These are phyloP conservation scores for Drosophila malerkotliana DNA, from an alignment of 1,140 invertebrate species.

Conservation along the genomic window DNA sequence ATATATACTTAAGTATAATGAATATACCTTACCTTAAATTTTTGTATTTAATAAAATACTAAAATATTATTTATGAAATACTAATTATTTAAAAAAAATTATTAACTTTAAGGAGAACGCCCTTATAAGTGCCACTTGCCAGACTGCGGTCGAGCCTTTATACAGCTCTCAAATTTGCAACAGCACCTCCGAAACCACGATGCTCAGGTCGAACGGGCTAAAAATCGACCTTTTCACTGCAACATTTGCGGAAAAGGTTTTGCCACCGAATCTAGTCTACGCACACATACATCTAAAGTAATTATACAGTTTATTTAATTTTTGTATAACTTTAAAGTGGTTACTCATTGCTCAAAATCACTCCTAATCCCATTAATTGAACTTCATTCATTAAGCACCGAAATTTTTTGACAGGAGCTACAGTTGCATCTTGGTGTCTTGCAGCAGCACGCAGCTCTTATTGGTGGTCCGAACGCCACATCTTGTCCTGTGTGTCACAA, in stretches of 20 bases:
- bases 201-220: conserved; percentile 96
- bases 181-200: conserved; percentile 98
- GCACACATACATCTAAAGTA: conserved; percentile 98
- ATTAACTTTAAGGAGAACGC: conserved; percentile 92
- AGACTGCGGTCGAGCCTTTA: conserved; percentile 97
- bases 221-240: conserved; percentile 97
- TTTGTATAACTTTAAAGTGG: no score
- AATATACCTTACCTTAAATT: no score
- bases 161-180: conserved; percentile 98
- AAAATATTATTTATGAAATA: not conserved
- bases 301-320: conserved; percentile 84
- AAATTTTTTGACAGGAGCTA: conserved; percentile 87
- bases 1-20: no score
- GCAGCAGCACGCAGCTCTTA: conserved; percentile 96
- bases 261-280: conserved; percentile 96
- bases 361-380: no score
- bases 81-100: not conserved
- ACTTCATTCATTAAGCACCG: not conserved
- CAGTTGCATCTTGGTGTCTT: conserved; percentile 93
- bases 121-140: conserved; percentile 98
- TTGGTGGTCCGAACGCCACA: conserved; percentile 94
- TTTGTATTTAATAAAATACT: no score
- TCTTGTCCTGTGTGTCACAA: conserved; percentile 96
- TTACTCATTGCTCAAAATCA: not conserved
- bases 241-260: conserved; percentile 98